Percentiles rank a stretch among this genome's conserved stretches.
Evolutionary conservation across 2,797 vertebrate species (phyloP).

Genomic region (Coracias cyanogaster): DNA sequence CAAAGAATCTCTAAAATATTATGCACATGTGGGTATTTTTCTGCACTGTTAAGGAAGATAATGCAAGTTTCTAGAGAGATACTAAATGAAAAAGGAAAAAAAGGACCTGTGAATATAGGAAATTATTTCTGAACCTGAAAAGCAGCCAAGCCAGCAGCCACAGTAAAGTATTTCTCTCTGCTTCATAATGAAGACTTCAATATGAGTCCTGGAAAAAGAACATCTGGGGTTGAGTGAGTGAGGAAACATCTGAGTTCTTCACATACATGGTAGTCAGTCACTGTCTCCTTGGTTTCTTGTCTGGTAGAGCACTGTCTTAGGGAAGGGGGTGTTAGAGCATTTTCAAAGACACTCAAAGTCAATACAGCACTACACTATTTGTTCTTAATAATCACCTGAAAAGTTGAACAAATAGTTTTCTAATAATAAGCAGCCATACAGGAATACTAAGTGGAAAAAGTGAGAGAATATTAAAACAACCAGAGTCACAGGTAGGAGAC

Average conservation of each 20-base stretch:
- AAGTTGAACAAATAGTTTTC: constrained; percentile 13
- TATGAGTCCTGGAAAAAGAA: constrained; percentile 13
- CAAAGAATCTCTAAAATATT: constrained; percentile 38
- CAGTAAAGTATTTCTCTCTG: neutral
- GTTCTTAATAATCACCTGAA: neutral
- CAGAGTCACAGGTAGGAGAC: neutral
- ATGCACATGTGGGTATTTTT: neutral
- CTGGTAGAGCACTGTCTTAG: neutral
- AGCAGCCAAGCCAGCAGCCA: constrained; percentile 19
- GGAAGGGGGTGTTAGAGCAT: neutral
- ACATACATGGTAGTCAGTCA: neutral
- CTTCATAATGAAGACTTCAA: neutral
- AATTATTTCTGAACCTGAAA: neutral
- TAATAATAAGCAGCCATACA: neutral
- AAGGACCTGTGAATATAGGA: neutral
- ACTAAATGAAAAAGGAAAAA: neutral
- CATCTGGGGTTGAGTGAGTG: neutral
- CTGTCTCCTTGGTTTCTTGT: neutral
- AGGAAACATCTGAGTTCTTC: neutral
- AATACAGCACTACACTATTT: neutral
- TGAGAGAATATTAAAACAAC: neutral
- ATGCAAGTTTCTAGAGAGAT: neutral
- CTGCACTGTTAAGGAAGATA: neutral
- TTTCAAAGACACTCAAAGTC: neutral
- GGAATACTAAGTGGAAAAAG: neutral